These are phyloP conservation scores for Drosophila teissieri DNA, from an alignment of 1,140 invertebrate species.

Conservation along the genomic window DNA sequence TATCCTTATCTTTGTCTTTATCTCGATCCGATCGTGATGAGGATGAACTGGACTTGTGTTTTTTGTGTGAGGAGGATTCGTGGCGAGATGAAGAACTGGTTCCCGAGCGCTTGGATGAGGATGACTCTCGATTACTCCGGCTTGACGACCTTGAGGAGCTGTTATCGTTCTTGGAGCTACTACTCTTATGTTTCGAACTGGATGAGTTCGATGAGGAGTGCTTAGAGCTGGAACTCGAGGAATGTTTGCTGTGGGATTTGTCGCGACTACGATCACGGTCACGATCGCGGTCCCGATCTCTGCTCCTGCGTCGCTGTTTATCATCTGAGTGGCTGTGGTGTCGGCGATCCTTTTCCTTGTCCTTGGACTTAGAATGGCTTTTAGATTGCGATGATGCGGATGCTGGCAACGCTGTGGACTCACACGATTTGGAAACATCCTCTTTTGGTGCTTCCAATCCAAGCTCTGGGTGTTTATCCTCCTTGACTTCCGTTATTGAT, in stretches of 20 bases:
- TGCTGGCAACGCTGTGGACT: conserved; percentile 42
- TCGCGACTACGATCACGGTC: conserved; percentile 51
- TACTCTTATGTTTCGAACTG: conserved; percentile 61
- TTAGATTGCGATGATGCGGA: conserved; percentile 63
- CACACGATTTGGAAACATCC: conserved; percentile 19
- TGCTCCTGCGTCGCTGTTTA: conserved; percentile 52
- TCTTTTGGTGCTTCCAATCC: conserved; percentile 18
- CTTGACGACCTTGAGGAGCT: conserved; percentile 55
- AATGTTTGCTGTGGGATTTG: conserved; percentile 60
- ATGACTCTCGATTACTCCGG: conserved; percentile 58
- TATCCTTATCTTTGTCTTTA: conserved; percentile 16
- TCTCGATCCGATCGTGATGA: conserved; percentile 59
- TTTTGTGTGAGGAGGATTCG: conserved; percentile 61
- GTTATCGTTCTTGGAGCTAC: conserved; percentile 60
- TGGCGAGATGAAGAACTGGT: conserved; percentile 44
- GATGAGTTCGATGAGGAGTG: conserved; percentile 70
- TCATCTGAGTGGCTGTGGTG: conserved; percentile 52
- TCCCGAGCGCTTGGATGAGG: conserved; percentile 48
- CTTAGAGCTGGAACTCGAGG: conserved; percentile 62
- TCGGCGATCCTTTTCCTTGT: conserved; percentile 54
- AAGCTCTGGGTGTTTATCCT: neutral
- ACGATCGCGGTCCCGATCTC: conserved; percentile 35
- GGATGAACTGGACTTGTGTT: conserved; percentile 68
- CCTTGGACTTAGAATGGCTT: conserved; percentile 52
- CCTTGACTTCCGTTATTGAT: neutral